phyloP scores from a whole-genome alignment of 2,113 vertebrate species.

The Gallinago undulata region DNA sequence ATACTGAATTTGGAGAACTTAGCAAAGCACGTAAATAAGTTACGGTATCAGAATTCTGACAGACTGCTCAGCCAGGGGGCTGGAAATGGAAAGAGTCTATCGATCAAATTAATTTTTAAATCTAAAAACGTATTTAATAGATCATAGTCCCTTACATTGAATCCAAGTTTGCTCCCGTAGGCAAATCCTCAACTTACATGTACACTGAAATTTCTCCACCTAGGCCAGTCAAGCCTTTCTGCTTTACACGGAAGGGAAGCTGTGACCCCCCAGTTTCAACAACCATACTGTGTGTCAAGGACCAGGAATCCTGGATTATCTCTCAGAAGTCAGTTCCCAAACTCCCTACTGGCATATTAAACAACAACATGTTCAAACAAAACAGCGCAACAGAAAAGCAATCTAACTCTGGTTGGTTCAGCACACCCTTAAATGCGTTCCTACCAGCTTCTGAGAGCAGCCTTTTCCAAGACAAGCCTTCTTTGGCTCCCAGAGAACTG shows the following conservation, averaged over 20 bases:
- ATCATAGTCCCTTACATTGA: not conserved
- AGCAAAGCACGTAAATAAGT: not conserved
- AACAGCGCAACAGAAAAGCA: not conserved
- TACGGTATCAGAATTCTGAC: not conserved
- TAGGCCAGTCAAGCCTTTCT: not conserved
- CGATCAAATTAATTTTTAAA: not conserved
- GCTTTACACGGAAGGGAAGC: not conserved
- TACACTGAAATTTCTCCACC: not conserved
- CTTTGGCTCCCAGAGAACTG: not conserved
- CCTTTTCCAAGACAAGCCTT: not conserved
- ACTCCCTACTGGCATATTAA: not conserved
- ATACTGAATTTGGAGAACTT: not conserved
- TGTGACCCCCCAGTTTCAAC: not conserved
- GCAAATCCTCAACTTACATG: not conserved
- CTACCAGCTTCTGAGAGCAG: not conserved
- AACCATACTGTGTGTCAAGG: not conserved
- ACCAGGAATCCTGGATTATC: not conserved
- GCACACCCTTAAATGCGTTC: not conserved
- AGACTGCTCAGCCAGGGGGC: not conserved
- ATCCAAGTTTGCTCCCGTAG: not conserved
- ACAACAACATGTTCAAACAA: not conserved
- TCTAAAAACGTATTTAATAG: not conserved
- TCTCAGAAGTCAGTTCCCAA: not conserved
- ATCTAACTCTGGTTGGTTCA: not conserved
- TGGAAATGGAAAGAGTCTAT: not conserved